Evolutionary conservation across 2,888 invertebrate genomes (phyloP).

Genomic region (Euplagia quadripunctaria): DNA sequence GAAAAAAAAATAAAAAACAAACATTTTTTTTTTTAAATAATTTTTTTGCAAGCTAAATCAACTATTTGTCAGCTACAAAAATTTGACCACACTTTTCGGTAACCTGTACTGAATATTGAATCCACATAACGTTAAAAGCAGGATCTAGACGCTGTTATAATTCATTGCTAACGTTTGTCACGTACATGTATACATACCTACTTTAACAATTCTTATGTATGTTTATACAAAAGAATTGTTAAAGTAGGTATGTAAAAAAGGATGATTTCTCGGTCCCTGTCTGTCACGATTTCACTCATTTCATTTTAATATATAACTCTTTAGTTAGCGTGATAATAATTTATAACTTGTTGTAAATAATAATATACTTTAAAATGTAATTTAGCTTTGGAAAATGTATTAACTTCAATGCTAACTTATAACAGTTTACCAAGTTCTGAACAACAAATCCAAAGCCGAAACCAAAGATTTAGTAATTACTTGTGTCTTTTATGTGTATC

Average conservation of each 20-base stretch:
- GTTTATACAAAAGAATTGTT: too few species aligned
- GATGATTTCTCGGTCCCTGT: neutral
- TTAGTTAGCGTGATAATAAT: neutral
- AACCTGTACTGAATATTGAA: too few species aligned
- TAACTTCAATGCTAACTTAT: neutral
- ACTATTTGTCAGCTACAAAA: too few species aligned
- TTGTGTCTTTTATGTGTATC: neutral
- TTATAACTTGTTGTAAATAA: neutral
- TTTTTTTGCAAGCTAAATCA: too few species aligned
- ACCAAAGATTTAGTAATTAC: too few species aligned
- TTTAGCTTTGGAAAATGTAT: neutral
- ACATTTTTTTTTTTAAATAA: too few species aligned
- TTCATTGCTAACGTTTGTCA: neutral
- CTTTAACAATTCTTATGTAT: too few species aligned
- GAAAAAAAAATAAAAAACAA: too few species aligned
- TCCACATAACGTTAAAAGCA: neutral
- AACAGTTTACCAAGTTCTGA: neutral
- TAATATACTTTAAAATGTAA: neutral
- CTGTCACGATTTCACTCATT: neutral
- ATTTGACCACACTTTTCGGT: too few species aligned
- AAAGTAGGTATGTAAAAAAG: neutral
- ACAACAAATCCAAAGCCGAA: too few species aligned
- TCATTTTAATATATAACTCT: constrained; percentile 13
- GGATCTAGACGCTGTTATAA: neutral
- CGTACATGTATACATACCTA: too few species aligned